Base-by-base conservation (phyloP, 1,140 invertebrate species). In the Adelges cooleyi region DNA sequence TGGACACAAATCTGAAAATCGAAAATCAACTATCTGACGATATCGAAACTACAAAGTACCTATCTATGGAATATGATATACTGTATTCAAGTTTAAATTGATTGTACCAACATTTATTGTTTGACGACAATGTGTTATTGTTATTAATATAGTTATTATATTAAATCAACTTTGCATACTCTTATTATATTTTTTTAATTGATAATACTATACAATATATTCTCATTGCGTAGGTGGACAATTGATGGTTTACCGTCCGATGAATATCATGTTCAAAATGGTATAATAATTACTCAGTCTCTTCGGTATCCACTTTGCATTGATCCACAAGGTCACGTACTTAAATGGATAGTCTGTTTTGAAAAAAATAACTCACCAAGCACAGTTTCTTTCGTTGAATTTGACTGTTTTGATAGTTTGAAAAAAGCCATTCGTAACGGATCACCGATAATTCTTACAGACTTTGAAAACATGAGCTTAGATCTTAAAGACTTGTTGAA, bases 251-350 rank as follows among this genome's bases (percentile, higher is more conserved):
- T 62, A 6, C 56, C 22, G 15, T 62, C 23, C n/a, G 40, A 95
- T 74, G 90, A 94, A 71, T 72, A 94, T n/a, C 92, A 89, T 1
- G 79, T 94, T 20, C 91, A 95, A 76, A 95, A 95, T 75, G 90
- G 88, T 51, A 91, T 95, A 59, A 74, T 95, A 0, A 91, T 89
- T 0, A 82, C 80, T 2, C 76, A 82, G 48, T 82, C 86, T 1
- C 86, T 84, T 0, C 80, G 88, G 65, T 91, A 89, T 74, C 88
- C 90, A 0, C 76, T 95, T 5, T 95, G 90, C 72, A 94, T 95
- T 66, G 92, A 95, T 77, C 91, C 92, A 0, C 91, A 95, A 71
- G 80, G 86, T 44, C 90, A 81, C 68, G 70, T 68, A 25, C 73
- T 92, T 0, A 85, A 86, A 65, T 94, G 91, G 90, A 91, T 95